These are phyloP conservation scores for Emmelina monodactyla DNA, from an alignment of 2,888 invertebrate genomes.

Conservation along the genomic window DNA sequence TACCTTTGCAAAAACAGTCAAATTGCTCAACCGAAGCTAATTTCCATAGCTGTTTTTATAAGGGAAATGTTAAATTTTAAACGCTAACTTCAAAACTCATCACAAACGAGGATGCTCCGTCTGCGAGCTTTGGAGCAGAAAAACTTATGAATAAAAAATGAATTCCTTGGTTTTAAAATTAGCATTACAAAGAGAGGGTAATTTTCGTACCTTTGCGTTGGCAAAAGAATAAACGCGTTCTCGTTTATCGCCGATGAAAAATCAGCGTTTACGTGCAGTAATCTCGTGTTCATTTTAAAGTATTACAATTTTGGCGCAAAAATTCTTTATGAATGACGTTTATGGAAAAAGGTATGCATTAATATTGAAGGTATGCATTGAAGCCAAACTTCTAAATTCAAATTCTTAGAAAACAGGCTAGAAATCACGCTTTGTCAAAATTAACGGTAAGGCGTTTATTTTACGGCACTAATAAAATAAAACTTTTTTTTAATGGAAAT, in stretches of 20 bases:
- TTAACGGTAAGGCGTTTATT: too few relatives aligned
- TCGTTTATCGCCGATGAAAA: constrained; percentile 49
- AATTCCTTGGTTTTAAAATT: constrained; percentile 65
- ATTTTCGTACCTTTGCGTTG: constrained; percentile 57
- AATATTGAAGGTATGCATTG: too few relatives aligned
- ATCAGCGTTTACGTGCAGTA: constrained; percentile 34
- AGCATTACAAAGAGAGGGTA: constrained; percentile 63
- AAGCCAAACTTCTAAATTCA: too few relatives aligned
- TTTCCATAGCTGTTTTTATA: not conserved
- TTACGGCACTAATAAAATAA: too few relatives aligned
- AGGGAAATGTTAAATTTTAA: not conserved
- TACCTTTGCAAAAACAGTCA: too few relatives aligned
- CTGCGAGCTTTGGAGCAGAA: constrained; percentile 58
- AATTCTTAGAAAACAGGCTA: too few relatives aligned
- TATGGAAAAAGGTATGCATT: too few relatives aligned
- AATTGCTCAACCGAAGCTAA: not conserved
- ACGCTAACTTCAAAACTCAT: constrained; percentile 43
- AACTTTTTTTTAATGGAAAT: too few relatives aligned
- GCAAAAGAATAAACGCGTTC: constrained; percentile 53
- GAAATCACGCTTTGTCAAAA: too few relatives aligned
- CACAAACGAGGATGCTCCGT: constrained; percentile 51
- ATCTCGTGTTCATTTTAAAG: too few relatives aligned
- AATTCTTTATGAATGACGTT: too few relatives aligned
- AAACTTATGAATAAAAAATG: constrained; percentile 67
- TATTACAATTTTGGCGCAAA: too few relatives aligned